A percentile compares a stretch with the other conserved stretches of the same genome.
Evolutionary conservation across 2,888 invertebrate genomes (phyloP).

Genomic region (Hirtodrosophila trivittata): DNA sequence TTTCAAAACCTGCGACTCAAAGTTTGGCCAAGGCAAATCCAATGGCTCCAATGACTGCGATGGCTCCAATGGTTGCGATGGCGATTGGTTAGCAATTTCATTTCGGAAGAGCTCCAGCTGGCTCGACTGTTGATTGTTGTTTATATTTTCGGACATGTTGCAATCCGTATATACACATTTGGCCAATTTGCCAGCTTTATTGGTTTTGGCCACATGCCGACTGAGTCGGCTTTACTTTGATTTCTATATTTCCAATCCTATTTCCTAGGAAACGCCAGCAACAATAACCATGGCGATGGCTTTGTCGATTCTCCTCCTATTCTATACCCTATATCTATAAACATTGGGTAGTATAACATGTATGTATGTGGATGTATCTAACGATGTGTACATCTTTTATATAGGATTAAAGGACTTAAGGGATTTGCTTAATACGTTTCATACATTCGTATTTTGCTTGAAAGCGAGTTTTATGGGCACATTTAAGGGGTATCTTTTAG

Average conservation of each 20-base stretch:
- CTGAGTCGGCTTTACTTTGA: constrained; percentile 60
- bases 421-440: too few species aligned
- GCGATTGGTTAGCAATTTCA: constrained; percentile 39
- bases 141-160: constrained; percentile 60
- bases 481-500: constrained; percentile 1
- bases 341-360: too few species aligned
- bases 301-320: constrained; percentile 46
- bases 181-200: constrained; percentile 68
- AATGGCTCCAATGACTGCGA: constrained; percentile 1
- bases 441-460: neutral
- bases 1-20: constrained; percentile 70
- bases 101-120: constrained; percentile 24
- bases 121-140: constrained; percentile 50
- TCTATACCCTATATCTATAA: constrained; percentile 3
- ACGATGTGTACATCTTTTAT: too few species aligned
- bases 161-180: constrained; percentile 62
- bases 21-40: constrained; percentile 55
- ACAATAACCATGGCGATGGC: constrained; percentile 42
- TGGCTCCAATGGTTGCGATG: constrained; percentile 1
- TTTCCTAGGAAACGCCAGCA: constrained; percentile 47
- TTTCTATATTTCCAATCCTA: constrained; percentile 53
- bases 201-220: constrained; percentile 68
- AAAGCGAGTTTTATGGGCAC: too few species aligned
- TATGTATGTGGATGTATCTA: too few species aligned
- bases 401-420: too few species aligned